Evolutionary conservation across 64 coral and sea anemone species (phyloP), one percentile per base, ranked within the genome.

Genomic region (Catalaphyllia jardinei): DNA sequence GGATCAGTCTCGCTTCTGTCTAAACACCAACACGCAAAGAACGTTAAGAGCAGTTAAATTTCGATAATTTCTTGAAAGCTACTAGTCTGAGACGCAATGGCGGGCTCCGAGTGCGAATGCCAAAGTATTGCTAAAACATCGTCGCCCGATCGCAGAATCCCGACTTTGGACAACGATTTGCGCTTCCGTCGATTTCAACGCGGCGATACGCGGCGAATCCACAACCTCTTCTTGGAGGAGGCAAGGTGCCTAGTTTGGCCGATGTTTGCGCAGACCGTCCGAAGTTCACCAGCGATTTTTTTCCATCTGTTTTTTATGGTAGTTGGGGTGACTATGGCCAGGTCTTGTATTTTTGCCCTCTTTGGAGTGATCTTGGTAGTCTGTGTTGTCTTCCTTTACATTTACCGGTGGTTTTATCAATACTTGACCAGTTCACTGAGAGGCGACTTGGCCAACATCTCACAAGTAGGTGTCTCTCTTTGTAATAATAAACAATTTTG

Each of bases 191-290:
- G 87, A 31, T 89, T 89, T 33, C 54, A 78, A 28, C 57, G 59
- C 24, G 74, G 30, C 10, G 87, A 89, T 79, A 79, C 73, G 19
- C 87, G 29, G 73, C 87, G 87, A 24, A 69, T 89, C 33, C 87
- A 89, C 74, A 89, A 79, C 64, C 55, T 89, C 7, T 89, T 89
- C 76, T 78, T 89, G 33, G 87, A 89, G 29, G 87, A 89, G 35
- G 79, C 87, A 14, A 28, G 76, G 73, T 89, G 87, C 29, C 22
- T 89, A 5, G 10, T 89, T 29, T 89, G 87, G 87, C 87, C 87
- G 0, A 79, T 89, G 87, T 89, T 89, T 52, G 76, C 57, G 7
- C 87, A 79, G 29, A 67, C 87, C 35, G n/a, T 89, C 31, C 57
- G 63, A 2, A 54, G 74, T 67, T 60, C 87, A 27, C 74, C 74